phyloP scores from a whole-genome alignment of 2,797 vertebrate genomes.

The Falco berigora region DNA sequence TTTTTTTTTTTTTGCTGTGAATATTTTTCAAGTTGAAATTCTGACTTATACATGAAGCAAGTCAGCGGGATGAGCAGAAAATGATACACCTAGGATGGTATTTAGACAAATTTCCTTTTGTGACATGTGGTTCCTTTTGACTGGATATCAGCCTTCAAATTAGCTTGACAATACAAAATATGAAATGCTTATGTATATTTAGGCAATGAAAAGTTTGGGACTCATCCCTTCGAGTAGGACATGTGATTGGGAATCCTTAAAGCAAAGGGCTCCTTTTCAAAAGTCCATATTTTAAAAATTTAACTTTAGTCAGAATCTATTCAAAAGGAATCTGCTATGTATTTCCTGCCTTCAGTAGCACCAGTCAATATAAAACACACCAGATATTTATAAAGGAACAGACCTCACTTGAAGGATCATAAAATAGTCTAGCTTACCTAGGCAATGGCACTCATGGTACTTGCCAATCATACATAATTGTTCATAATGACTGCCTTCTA shows the following conservation, averaged over 20 bases:
- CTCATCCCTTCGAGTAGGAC: not conserved
- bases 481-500: not conserved
- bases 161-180: not conserved
- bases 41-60: accelerated
- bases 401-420: not conserved
- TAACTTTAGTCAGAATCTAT: not conserved
- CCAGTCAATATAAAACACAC: not conserved
- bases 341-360: not conserved
- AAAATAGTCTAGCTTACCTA: not conserved
- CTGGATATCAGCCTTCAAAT: not conserved
- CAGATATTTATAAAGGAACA: not conserved
- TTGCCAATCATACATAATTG: not conserved
- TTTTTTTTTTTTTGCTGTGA: not conserved
- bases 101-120: not conserved
- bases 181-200: not conserved
- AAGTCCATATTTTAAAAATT: not conserved
- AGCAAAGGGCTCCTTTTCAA: not conserved
- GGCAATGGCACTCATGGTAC: not conserved
- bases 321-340: not conserved
- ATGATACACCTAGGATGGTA: not conserved
- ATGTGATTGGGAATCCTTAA: not conserved
- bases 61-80: not conserved
- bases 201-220: not conserved
- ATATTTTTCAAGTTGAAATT: not conserved
- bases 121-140: not conserved